Conservation (phyloP, 2,113 vertebrate genomes). For the Ailurus styani region DNA sequence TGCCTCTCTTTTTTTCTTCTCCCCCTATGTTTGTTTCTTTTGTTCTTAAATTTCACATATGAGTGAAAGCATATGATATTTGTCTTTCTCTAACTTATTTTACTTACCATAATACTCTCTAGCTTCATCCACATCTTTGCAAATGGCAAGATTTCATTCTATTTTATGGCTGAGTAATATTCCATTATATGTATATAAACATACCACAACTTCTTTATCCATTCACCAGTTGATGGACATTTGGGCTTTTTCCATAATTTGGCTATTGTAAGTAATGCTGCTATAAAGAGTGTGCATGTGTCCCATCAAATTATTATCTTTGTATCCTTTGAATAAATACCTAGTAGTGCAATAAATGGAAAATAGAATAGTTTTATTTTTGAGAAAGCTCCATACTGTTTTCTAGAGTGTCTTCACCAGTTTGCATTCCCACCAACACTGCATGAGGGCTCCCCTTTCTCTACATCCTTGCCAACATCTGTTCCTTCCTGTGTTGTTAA, state of each 20-base stretch:
- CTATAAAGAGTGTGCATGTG: not conserved
- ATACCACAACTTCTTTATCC: not conserved
- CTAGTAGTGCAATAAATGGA: not conserved
- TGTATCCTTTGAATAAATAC: not conserved
- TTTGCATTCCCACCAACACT: not conserved
- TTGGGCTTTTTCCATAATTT: not conserved
- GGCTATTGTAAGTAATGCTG: not conserved
- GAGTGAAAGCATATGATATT: not conserved
- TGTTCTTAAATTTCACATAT: not conserved
- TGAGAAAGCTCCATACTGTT: not conserved
- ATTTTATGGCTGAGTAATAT: not conserved
- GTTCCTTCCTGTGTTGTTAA: not conserved
- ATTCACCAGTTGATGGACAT: not conserved
- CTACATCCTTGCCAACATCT: not conserved
- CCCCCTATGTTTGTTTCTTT: not conserved
- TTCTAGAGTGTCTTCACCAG: not conserved
- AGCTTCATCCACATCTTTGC: not conserved
- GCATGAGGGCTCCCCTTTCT: not conserved
- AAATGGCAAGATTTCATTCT: not conserved
- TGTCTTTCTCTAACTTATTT: not conserved
- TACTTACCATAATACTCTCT: not conserved
- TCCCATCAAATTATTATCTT: not conserved
- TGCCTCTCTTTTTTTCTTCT: not conserved
- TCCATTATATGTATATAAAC: not conserved
- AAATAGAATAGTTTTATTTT: not conserved